Base-by-base conservation (phyloP, 2,888 invertebrate species). In the Torymus auratus region DNA sequence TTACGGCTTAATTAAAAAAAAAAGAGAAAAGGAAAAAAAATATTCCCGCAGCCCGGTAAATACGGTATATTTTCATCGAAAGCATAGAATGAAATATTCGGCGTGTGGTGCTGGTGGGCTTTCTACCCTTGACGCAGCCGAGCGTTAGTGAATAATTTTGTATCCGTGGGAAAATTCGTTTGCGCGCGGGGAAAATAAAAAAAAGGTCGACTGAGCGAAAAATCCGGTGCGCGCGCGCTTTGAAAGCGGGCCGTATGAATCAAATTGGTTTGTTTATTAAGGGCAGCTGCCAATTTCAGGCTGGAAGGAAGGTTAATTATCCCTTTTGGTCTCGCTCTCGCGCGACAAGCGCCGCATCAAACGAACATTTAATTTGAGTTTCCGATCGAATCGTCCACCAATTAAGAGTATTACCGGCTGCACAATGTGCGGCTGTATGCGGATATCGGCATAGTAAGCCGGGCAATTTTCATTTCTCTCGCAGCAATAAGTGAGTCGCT, bases 191-290 rank as follows among this genome's bases (percentile, higher is more conserved):
- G 0, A 28, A 28, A 28, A 28, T 28, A 28, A 28, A 28, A 28
- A 28, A 41, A 68, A 55, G 23, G 13, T 68, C 50, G 64, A 7
- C 28, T 7, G 28, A 28, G 28, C 28, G 28, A 28, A 28, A 28
- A 28, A 28, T 28, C 28, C 28, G 3, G 28, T 5, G 50, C 20
- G 12, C 2, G n/a, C n/a, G 12, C 2, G 13, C 13, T 28, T 68
- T 68, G 55, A 68, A 28, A 53, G 68, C 28, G 28, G 3, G 28
- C 28, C 28, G 23, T 23, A 14, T 14, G 23, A n/a, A 14, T 23
- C n/a, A 55, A 67, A 55, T 53, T 68, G 68, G 55, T 55, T 23
- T 68, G 68, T 68, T 55, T 67, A 67, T 67, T 67, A 67, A 67
- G 17, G 52, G 68, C 53, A 55, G 7, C n/a, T n/a, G 14, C 55